Evolutionary conservation across 2,888 invertebrate genomes (phyloP).

Genomic region (Erebia epiphron): DNA sequence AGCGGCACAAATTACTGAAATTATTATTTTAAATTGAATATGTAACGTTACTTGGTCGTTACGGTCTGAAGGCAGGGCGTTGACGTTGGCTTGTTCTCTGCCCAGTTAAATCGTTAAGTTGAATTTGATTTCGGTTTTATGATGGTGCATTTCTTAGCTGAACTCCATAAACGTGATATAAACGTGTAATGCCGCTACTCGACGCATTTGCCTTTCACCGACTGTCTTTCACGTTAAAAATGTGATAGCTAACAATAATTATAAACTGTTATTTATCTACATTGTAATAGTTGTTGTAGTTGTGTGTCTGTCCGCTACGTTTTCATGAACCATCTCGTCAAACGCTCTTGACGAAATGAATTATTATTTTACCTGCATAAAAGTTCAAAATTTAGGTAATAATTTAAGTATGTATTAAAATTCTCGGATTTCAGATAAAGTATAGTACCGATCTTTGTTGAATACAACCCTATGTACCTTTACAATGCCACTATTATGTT

Average conservation of each 20-base stretch:
- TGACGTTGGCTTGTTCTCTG: slow-evolving; percentile 54
- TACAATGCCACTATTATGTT: no score
- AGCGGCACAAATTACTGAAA: slow-evolving; percentile 55
- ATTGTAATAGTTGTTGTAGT: no score
- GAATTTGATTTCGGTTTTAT: slow-evolving; percentile 51
- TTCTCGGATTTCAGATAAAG: no score
- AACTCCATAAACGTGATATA: slow-evolving; percentile 14
- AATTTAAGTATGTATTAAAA: no score
- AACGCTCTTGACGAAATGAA: no score
- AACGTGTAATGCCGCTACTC: slow-evolving; percentile 23
- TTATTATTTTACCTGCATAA: no score
- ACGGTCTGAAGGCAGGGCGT: slow-evolving; percentile 64
- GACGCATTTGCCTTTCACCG: slow-evolving; percentile 28
- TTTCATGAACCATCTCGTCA: no score
- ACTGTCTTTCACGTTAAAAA: slow-evolving; percentile 6
- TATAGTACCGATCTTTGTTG: no score
- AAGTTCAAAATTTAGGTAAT: no score
- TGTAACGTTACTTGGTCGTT: slow-evolving; percentile 63
- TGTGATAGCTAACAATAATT: not conserved
- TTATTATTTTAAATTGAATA: slow-evolving; percentile 71
- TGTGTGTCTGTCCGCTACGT: no score
- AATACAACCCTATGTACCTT: no score
- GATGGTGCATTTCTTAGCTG: slow-evolving; percentile 24
- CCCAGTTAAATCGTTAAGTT: slow-evolving; percentile 50
- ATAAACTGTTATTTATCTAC: not conserved